phyloP scores from a whole-genome alignment of 2,113 vertebrate species.

The Abramis brama region DNA sequence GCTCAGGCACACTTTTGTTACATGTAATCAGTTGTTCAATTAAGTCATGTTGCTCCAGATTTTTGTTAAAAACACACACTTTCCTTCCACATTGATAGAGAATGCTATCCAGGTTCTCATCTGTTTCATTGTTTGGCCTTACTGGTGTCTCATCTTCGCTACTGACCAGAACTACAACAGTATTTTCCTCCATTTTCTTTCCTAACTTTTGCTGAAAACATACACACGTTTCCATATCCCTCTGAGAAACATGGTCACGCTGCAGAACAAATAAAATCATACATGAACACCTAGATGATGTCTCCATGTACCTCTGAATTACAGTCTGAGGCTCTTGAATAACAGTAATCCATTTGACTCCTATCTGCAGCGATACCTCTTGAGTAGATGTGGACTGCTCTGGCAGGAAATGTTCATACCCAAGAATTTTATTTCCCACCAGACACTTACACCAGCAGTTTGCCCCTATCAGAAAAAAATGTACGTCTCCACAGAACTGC shows the following conservation, averaged over 20 bases:
- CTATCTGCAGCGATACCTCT: background rate
- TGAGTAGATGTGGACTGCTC: background rate
- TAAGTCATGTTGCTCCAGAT: background rate
- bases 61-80: constrained; percentile 6
- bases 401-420: background rate
- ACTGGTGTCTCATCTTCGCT: background rate
- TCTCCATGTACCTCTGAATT: background rate
- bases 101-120: background rate
- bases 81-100: background rate
- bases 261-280: constrained; percentile 25
- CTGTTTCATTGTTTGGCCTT: background rate
- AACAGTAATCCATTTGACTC: background rate
- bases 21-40: background rate
- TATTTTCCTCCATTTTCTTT: constrained; percentile 2
- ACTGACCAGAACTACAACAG: background rate
- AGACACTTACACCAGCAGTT: background rate
- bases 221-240: background rate
- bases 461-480: constrained; percentile 12
- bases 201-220: background rate
- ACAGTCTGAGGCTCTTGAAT: background rate
- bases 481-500: background rate
- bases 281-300: background rate
- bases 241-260: background rate
- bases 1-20: background rate
- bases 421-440: constrained; percentile 15